Evolutionary conservation across 2,888 invertebrate species (phyloP).

Genomic region (Venustoraphidia nigricollis): DNA sequence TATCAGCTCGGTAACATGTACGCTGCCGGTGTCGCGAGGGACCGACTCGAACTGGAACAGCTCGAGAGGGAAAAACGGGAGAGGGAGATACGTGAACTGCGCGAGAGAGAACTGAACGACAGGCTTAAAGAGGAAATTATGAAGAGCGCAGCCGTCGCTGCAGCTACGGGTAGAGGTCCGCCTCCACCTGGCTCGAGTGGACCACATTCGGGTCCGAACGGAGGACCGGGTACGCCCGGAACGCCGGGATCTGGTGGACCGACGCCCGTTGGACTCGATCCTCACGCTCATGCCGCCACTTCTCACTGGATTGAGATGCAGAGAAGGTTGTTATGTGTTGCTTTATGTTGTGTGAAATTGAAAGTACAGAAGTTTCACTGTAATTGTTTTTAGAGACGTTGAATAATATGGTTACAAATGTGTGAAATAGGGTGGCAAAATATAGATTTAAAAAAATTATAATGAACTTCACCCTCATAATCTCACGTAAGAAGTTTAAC

Average conservation of each 20-base stretch:
- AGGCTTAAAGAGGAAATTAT: constrained; percentile 78
- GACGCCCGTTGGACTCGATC: constrained; percentile 39
- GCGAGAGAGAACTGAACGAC: constrained; percentile 68
- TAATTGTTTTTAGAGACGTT: no score
- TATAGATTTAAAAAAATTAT: no score
- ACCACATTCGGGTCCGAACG: neutral
- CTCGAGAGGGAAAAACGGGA: constrained; percentile 56
- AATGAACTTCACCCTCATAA: no score
- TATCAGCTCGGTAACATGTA: constrained; percentile 67
- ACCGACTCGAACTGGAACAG: constrained; percentile 43
- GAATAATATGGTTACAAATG: no score
- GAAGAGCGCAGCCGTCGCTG: constrained; percentile 45
- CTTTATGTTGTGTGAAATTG: neutral
- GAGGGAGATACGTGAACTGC: constrained; percentile 59
- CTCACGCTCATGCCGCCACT: constrained; percentile 31
- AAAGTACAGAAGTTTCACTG: no score
- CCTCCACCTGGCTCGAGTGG: constrained; percentile 26
- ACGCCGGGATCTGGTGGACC: constrained; percentile 21
- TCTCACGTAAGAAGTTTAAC: no score
- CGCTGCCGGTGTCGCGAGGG: constrained; percentile 46
- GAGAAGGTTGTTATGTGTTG: constrained; percentile 38
- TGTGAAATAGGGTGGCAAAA: no score
- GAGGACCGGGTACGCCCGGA: constrained; percentile 2
- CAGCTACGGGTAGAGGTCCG: constrained; percentile 36
- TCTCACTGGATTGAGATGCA: constrained; percentile 75